phyloP scores from a whole-genome alignment of 2,113 vertebrate genomes.

The Camelus bactrianus region DNA sequence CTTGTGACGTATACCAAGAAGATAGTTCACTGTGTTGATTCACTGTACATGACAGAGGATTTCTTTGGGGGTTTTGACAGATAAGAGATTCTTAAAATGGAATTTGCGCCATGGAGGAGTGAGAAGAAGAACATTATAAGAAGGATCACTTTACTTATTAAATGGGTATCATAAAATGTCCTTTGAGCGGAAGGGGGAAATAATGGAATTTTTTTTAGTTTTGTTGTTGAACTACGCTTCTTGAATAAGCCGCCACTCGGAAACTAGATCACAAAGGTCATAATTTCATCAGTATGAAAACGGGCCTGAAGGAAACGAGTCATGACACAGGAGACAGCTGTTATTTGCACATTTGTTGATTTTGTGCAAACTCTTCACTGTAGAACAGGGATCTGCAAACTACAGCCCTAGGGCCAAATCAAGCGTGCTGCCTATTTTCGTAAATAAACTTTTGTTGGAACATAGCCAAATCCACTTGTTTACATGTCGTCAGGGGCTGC shows the following conservation, averaged over 20 bases:
- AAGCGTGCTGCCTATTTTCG: not conserved
- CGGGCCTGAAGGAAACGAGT: not conserved
- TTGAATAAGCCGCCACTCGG: not conserved
- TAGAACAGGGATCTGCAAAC: not conserved
- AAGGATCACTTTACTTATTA: not conserved
- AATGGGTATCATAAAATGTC: not conserved
- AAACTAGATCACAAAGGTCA: not conserved
- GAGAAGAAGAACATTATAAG: not conserved
- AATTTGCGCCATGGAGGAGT: not conserved
- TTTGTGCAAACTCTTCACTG: not conserved
- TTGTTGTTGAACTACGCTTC: not conserved
- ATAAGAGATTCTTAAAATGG: not conserved
- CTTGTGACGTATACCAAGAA: not conserved
- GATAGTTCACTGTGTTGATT: not conserved
- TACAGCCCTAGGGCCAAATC: not conserved
- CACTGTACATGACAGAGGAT: not conserved
- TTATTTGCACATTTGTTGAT: not conserved
- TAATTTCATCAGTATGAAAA: not conserved
- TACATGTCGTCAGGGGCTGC: not conserved
- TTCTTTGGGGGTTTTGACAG: not conserved
- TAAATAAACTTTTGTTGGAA: slow-evolving; percentile 51
- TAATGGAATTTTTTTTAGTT: not conserved
- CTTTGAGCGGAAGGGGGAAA: not conserved
- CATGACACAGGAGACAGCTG: not conserved
- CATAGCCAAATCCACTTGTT: not conserved